Evolutionary conservation across 2,888 invertebrate genomes (phyloP), one percentile per base, ranked within the genome.

Genomic region (Hydrotaea cyrtoneurina): DNA sequence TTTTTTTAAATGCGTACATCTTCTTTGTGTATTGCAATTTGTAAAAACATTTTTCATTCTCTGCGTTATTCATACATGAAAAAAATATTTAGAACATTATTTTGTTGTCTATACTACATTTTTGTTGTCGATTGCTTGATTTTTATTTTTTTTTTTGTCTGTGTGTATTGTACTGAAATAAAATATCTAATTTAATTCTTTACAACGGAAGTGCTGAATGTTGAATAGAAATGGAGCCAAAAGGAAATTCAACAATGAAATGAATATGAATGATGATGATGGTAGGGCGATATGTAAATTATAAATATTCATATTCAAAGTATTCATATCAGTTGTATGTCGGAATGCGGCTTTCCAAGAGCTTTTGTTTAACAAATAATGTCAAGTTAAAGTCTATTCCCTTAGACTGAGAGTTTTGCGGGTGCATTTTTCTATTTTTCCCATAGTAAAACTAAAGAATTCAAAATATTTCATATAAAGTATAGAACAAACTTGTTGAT

Each of bases 101-200:
- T 69, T 21, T 66, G n/a, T n/a, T n/a, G n/a, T n/a, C n/a, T n/a
- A n/a, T n/a, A n/a, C n/a, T n/a, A n/a, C 3, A 43, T 69, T 69
- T 21, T 46, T 43, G 46, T 46, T 21, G 46, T 46, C 46, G 19
- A 23, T 43, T 43, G 21, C 43, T 39, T 66, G 43, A 19, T 13
- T 43, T 43, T 21, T 59, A n/a, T n/a, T n/a, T n/a, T n/a, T n/a
- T n/a, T n/a, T n/a, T n/a, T n/a, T n/a, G n/a, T n/a, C n/a, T n/a
- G n/a, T n/a, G n/a, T n/a, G n/a, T 59, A n/a, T 59, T 23, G 50
- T 15, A n/a, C 15, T 50, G n/a, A n/a, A 50, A n/a, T n/a, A 50
- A 69, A 69, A 69, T 69, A 69, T 69, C 43, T 69, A 69, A 69
- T 69, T 69, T 43, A 69, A 23, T 69, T 69, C 31, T 46, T 23